phyloP scores from a whole-genome alignment of 1,140 invertebrate genomes.

The Panagrolaimus sp. region DNA sequence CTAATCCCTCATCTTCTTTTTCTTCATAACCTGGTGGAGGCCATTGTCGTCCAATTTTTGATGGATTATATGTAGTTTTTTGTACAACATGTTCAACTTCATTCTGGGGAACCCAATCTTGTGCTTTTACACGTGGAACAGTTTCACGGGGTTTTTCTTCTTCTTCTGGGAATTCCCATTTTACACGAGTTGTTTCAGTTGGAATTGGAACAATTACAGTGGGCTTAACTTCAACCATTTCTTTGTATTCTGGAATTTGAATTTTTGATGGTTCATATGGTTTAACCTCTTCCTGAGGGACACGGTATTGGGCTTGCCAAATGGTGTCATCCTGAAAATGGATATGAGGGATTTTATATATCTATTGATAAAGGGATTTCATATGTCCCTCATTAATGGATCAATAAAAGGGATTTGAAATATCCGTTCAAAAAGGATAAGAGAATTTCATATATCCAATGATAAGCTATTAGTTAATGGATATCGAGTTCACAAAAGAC shows the following conservation, averaged over 20 bases:
- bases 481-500: too few species aligned
- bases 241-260: conserved; percentile 35
- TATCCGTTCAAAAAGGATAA: too few species aligned
- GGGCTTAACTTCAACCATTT: conserved; percentile 26
- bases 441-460: too few species aligned
- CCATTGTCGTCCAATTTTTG: conserved; percentile 33
- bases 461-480: too few species aligned
- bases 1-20: conserved; percentile 37
- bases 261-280: conserved; percentile 30
- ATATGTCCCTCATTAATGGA: too few species aligned
- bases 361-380: too few species aligned
- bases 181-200: conserved; percentile 26
- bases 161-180: conserved; percentile 47
- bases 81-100: conserved; percentile 37
- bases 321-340: conserved; percentile 34
- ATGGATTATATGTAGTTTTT: conserved; percentile 38
- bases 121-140: conserved; percentile 37
- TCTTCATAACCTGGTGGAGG: conserved; percentile 42
- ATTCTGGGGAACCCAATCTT: conserved; percentile 45
- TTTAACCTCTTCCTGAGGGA: conserved; percentile 29
- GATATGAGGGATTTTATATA: too few species aligned
- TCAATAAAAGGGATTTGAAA: too few species aligned
- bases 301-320: conserved; percentile 38
- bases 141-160: conserved; percentile 34
- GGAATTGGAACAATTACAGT: conserved; percentile 42